Conservation (phyloP, 2,113 vertebrate species). For the Uria lomvia region DNA sequence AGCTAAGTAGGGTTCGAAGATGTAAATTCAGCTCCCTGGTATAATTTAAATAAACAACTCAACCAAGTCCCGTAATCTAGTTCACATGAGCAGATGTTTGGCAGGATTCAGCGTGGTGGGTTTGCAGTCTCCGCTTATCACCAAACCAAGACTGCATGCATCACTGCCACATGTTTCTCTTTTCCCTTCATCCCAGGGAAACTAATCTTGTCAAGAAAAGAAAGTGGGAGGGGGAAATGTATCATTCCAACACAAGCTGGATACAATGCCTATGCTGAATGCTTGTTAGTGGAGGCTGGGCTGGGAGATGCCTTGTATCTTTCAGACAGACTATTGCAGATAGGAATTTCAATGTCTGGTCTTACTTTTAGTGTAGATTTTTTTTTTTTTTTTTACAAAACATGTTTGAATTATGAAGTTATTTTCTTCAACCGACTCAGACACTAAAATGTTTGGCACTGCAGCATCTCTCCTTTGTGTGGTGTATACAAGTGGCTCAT, state of each 20-base stretch:
- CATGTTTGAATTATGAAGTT: neutral
- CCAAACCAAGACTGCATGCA: neutral
- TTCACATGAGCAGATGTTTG: constrained; percentile 24
- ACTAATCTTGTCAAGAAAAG: neutral
- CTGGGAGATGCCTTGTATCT: neutral
- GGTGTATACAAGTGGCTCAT: neutral
- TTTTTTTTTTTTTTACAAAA: neutral
- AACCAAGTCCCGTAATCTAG: neutral
- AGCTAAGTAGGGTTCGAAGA: neutral
- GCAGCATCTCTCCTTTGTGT: neutral
- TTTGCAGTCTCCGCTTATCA: constrained; percentile 32
- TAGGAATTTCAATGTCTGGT: neutral
- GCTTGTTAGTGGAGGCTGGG: neutral
- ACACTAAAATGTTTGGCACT: neutral
- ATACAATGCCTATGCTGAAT: neutral
- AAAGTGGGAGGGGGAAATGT: neutral
- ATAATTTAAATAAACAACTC: neutral
- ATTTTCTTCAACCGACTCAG: neutral
- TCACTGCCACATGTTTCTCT: neutral
- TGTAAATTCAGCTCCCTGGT: neutral
- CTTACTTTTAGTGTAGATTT: neutral
- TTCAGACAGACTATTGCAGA: neutral
- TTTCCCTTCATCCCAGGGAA: neutral
- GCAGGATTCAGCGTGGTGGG: neutral
- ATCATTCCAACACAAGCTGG: neutral